These are phyloP conservation scores for Coremacera marginata DNA, from an alignment of 2,888 invertebrate genomes.

Conservation along the genomic window DNA sequence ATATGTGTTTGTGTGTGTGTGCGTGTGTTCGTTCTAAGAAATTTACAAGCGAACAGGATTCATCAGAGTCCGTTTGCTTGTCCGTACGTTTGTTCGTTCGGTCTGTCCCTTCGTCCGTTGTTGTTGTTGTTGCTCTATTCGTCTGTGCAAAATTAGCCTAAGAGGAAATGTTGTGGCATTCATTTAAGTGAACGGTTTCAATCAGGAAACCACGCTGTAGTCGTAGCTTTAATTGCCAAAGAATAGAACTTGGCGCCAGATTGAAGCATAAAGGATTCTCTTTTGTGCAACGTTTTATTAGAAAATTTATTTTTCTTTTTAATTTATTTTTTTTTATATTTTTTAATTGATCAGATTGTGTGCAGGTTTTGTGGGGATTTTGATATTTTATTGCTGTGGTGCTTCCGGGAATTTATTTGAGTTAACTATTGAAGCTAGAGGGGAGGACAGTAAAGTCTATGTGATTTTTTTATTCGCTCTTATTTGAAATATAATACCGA, in stretches of 20 bases:
- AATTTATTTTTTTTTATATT: not conserved
- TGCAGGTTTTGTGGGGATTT: too few species aligned
- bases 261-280: not conserved
- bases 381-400: too few species aligned
- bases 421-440: too few species aligned
- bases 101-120: not conserved
- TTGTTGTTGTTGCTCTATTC: not conserved
- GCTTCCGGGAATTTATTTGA: too few species aligned
- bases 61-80: not conserved
- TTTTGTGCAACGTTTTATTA: not conserved
- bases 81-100: not conserved
- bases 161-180: slow-evolving; percentile 5
- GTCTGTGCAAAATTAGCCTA: slow-evolving; percentile 14
- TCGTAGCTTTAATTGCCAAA: not conserved
- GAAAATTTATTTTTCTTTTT: not conserved
- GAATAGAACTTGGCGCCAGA: not conserved
- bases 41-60: not conserved
- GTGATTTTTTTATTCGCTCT: too few species aligned
- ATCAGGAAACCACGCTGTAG: slow-evolving; percentile 2
- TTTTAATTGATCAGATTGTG: not conserved
- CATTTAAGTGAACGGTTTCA: not conserved
- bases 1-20: not conserved
- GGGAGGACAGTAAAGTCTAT: too few species aligned
- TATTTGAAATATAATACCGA: too few species aligned
- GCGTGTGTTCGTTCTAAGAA: not conserved